These are phyloP conservation scores for Cataglyphis altisquamis DNA, from an alignment of 2,888 invertebrate genomes.

Conservation along the genomic window DNA sequence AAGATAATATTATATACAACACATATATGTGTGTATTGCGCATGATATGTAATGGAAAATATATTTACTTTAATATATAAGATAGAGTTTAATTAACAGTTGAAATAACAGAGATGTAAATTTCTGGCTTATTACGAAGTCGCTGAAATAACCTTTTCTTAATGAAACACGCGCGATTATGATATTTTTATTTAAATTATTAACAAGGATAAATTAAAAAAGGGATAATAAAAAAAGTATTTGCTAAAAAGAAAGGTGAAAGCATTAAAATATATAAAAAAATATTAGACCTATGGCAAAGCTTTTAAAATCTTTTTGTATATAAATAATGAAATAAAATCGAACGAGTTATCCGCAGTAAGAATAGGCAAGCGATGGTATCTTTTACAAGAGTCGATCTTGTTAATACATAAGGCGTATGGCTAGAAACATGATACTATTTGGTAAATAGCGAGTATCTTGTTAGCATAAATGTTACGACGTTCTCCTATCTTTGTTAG, in stretches of 20 bases:
- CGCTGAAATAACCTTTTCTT: background rate
- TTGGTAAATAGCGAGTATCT: slow-evolving; percentile 42
- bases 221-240: background rate
- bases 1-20: background rate
- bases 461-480: slow-evolving; percentile 46
- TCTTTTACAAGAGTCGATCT: slow-evolving; percentile 44
- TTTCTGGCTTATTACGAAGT: background rate
- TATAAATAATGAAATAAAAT: slow-evolving; percentile 12
- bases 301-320: background rate
- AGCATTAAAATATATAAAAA: background rate
- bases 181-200: slow-evolving; percentile 1
- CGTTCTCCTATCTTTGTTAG: slow-evolving; percentile 50
- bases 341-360: background rate
- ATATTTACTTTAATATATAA: background rate
- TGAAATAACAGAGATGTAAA: background rate
- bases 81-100: slow-evolving; percentile 18
- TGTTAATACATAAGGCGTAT: slow-evolving; percentile 25
- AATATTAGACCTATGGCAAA: background rate
- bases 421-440: background rate
- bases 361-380: slow-evolving; percentile 11
- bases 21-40: background rate
- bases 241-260: background rate
- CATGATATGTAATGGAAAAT: background rate
- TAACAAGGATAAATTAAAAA: background rate
- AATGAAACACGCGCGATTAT: background rate